Conservation (phyloP, 92 coral and sea anemone species). For the Blastomussa wellsi region DNA sequence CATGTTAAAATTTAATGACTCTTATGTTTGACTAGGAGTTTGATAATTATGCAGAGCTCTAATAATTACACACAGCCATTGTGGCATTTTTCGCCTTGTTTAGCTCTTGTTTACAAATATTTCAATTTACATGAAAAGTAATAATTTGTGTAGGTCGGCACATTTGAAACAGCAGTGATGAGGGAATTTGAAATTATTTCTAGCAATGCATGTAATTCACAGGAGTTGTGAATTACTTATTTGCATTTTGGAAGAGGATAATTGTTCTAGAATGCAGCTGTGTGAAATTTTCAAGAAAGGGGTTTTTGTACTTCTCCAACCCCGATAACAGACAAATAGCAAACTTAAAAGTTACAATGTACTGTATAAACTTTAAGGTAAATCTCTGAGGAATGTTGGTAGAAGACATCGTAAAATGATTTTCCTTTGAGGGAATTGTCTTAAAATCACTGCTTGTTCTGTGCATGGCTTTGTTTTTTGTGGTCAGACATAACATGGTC, state of each 20-base stretch:
- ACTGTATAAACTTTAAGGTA: neutral
- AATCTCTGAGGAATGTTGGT: neutral
- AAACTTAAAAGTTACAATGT: neutral
- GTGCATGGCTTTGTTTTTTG: conserved; percentile 9
- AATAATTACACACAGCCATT: neutral
- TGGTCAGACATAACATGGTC: conserved; percentile 24
- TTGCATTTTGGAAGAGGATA: conserved; percentile 22
- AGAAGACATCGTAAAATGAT: neutral
- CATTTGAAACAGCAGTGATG: no score
- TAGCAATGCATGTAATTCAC: neutral
- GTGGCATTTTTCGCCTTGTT: neutral
- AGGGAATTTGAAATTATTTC: neutral
- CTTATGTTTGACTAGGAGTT: neutral
- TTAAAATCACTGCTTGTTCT: neutral
- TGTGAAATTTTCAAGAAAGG: neutral
- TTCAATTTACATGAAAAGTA: neutral
- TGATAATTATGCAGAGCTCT: conserved; percentile 1
- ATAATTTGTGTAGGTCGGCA: no score
- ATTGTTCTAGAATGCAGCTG: conserved; percentile 21
- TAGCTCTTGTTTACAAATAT: neutral
- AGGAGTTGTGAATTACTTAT: conserved; percentile 8
- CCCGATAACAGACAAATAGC: neutral
- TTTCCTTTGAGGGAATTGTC: neutral
- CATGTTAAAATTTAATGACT: conserved; percentile 26
- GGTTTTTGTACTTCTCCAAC: conserved; percentile 8